Evolutionary conservation across 2,888 invertebrate species (phyloP).

Genomic region (Tetramorium bicarinatum): DNA sequence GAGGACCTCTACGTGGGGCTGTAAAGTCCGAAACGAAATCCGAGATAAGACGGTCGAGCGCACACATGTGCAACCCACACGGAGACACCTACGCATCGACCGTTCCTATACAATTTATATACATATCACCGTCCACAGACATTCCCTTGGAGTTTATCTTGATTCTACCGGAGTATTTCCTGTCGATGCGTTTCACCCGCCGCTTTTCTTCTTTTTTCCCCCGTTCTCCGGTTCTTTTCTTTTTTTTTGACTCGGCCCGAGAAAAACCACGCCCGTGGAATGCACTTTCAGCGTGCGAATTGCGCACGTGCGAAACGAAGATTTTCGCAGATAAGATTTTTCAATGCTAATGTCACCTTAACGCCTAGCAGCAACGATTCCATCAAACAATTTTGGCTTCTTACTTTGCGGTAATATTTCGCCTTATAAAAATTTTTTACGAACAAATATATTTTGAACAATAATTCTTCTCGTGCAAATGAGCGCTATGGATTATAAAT

Average conservation of each 20-base stretch:
- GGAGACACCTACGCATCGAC: conserved; percentile 47
- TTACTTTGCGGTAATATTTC: background rate
- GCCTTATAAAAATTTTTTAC: background rate
- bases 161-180: conserved; percentile 77
- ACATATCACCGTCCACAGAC: conserved; percentile 57
- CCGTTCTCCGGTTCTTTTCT: conserved; percentile 21
- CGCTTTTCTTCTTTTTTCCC: conserved; percentile 49
- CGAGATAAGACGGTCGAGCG: conserved; percentile 74
- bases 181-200: conserved; percentile 67
- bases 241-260: conserved; percentile 46
- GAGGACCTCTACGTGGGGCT: conserved; percentile 54
- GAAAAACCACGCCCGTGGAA: conserved; percentile 63
- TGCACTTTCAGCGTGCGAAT: conserved; percentile 80
- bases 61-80: conserved; percentile 42
- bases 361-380: conserved; percentile 57
- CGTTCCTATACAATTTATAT: conserved; percentile 60
- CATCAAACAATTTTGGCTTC: conserved; percentile 54
- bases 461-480: background rate
- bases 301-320: conserved; percentile 76
- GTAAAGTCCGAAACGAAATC: conserved; percentile 78
- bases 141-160: conserved; percentile 77
- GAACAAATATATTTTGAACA: background rate
- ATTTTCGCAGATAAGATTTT: conserved; percentile 73
- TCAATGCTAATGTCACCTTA: conserved; percentile 72
- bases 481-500: background rate